Evolutionary conservation across 2,888 invertebrate genomes (phyloP).

Genomic region (Eretmocerus hayati): DNA sequence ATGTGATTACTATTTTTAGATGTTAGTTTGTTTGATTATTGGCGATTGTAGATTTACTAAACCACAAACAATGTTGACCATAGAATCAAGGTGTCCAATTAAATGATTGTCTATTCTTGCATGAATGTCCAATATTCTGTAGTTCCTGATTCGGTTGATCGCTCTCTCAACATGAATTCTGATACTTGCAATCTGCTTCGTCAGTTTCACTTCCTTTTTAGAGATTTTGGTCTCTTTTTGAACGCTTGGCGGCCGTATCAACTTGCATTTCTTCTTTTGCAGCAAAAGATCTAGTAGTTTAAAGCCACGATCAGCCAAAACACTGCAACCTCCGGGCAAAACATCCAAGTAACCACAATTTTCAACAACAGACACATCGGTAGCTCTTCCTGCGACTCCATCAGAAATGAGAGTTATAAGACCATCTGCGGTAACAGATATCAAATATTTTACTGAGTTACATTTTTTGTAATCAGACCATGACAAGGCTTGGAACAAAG

Average conservation of each 20-base stretch:
- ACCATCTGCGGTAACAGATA: slow-evolving; percentile 21
- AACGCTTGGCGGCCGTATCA: slow-evolving; percentile 25
- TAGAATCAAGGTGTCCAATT: slow-evolving; percentile 13
- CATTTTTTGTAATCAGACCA: slow-evolving; percentile 30
- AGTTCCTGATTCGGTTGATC: slow-evolving; percentile 28
- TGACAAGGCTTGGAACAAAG: slow-evolving; percentile 25
- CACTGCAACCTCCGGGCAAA: slow-evolving; percentile 10
- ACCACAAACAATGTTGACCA: slow-evolving; percentile 22
- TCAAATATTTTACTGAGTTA: slow-evolving; percentile 24
- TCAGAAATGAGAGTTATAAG: slow-evolving; percentile 27
- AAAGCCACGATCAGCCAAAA: slow-evolving; percentile 29
- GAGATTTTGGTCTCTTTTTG: slow-evolving; percentile 10
- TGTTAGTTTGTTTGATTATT: slow-evolving; percentile 12
- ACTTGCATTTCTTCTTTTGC: slow-evolving; percentile 9
- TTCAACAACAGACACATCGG: slow-evolving; percentile 24
- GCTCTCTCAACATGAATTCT: slow-evolving; percentile 33
- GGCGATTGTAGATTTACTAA: slow-evolving; percentile 25
- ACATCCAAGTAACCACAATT: slow-evolving; percentile 24
- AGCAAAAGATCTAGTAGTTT: slow-evolving; percentile 25
- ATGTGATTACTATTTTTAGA: background rate
- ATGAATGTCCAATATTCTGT: slow-evolving; percentile 22
- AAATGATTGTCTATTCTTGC: slow-evolving; percentile 2
- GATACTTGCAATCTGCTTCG: slow-evolving; percentile 28
- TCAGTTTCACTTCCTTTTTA: slow-evolving; percentile 25
- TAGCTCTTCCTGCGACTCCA: slow-evolving; percentile 26